phyloP scores from a whole-genome alignment of 2,888 invertebrate species.

The Yponomeuta malinellus region DNA sequence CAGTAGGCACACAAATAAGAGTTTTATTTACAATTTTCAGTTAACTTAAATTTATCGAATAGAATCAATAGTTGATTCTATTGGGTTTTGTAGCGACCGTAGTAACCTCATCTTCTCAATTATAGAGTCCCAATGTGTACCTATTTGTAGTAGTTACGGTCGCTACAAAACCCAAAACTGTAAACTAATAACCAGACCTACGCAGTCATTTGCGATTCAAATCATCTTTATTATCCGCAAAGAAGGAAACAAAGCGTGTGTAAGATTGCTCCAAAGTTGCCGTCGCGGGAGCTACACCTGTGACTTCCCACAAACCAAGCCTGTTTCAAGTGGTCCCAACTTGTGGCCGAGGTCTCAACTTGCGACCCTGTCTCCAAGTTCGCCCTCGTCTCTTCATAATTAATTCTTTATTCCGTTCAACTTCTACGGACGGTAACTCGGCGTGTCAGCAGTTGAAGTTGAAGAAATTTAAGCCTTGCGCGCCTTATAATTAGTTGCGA shows the following conservation, averaged over 20 bases:
- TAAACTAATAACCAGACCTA: not conserved
- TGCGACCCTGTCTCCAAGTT: conserved; percentile 50
- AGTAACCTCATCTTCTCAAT: too few relatives aligned
- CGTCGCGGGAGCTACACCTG: conserved; percentile 55
- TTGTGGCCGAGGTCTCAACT: conserved; percentile 49
- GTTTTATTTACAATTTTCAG: too few relatives aligned
- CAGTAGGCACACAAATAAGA: too few relatives aligned
- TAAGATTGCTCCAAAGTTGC: conserved; percentile 27
- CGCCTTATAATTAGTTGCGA: conserved; percentile 22
- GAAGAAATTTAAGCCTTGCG: conserved; percentile 53
- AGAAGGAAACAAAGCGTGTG: conserved; percentile 64
- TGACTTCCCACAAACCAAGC: conserved; percentile 71
- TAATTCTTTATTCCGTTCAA: conserved; percentile 74
- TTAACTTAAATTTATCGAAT: too few relatives aligned
- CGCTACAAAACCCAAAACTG: not conserved
- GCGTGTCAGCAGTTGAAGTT: conserved; percentile 69
- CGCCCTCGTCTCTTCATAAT: conserved; percentile 66
- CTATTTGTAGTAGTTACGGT: too few relatives aligned
- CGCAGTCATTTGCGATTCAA: conserved; percentile 61
- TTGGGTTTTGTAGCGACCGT: too few relatives aligned
- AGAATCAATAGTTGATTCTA: too few relatives aligned
- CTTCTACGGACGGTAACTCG: conserved; percentile 46
- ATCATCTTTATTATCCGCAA: conserved; percentile 67
- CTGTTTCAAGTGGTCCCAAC: conserved; percentile 54
- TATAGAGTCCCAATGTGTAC: too few relatives aligned